phyloP scores from a whole-genome alignment of 1,140 invertebrate genomes.

The Trachelipus rathkii region DNA sequence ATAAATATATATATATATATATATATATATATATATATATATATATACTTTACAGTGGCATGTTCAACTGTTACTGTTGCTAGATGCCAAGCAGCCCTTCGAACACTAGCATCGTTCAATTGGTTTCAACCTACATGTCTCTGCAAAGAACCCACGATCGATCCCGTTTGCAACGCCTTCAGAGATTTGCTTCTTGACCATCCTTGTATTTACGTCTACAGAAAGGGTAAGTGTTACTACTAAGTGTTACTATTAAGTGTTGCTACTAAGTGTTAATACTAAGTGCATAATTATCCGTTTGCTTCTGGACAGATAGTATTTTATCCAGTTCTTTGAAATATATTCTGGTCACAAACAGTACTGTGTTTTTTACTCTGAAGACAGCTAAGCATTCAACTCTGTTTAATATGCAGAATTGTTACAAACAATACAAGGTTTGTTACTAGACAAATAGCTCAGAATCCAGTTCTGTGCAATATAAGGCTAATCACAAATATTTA shows the following conservation, averaged over 20 bases:
- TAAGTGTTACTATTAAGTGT: not conserved
- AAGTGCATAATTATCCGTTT: too few species aligned
- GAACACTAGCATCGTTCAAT: conserved; percentile 79
- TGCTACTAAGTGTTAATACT: too few species aligned
- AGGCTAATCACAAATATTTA: too few species aligned
- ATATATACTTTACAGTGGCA: conserved; percentile 63
- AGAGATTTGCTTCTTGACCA: conserved; percentile 87
- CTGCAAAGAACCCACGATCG: conserved; percentile 78
- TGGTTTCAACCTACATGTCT: conserved; percentile 88
- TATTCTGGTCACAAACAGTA: too few species aligned
- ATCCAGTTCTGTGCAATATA: too few species aligned
- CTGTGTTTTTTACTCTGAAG: too few species aligned
- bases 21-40: conserved; percentile 28
- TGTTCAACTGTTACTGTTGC: conserved; percentile 86
- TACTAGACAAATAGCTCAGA: too few species aligned
- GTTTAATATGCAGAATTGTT: too few species aligned
- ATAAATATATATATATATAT: conserved; percentile 23
- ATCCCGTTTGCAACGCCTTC: conserved; percentile 86
- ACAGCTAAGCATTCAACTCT: too few species aligned
- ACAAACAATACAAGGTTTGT: too few species aligned
- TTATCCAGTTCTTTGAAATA: too few species aligned
- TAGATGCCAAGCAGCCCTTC: conserved; percentile 81
- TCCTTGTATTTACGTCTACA: conserved; percentile 78
- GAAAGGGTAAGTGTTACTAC: conserved; percentile 64
- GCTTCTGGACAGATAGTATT: too few species aligned